Evolutionary conservation across 2,113 vertebrate species (phyloP), one percentile per base, ranked within the genome.

Genomic region (Scopus umbretta): DNA sequence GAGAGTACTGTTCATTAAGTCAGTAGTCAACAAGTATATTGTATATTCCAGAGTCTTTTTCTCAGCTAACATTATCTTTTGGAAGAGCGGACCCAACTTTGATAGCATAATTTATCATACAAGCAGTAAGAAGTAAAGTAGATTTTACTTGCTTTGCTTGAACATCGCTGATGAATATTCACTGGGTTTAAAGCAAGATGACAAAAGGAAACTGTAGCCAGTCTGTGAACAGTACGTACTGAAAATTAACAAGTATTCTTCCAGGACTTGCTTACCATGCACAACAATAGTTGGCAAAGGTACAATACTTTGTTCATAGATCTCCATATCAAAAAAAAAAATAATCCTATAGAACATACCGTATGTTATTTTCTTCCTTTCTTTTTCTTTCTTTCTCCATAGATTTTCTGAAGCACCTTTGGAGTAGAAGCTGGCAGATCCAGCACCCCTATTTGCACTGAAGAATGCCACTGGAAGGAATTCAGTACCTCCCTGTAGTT

Each of bases 391-490:
- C 47, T 42, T 50, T 71, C 32, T 47, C 80, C 42, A 72, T 52
- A 45, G 16, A 30, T 50, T 72, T 90, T 56, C 66, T 68, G 26
- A 85, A 67, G 14, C 1, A 1, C 26, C 13, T 53, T 25, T 9
- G 1, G 13, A 76, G 10, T 27, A 79, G 45, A 55, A 88, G 22
- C 6, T 47, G 17, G 22, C 34, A 78, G 45, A 85, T 23, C 5
- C 72, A 89, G 72, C 16, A 71, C 3, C 1, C 5, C 6, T 12
- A 13, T 67, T 6, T 72, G 34, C 56, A 63, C 1, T 0, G 1
- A 78, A 62, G 50, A 78, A 49, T 16, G 15, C 11, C 65, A 21
- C n/a, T 29, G 13, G 14, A 42, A 72, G 21, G 47, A 81, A 85
- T 23, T 63, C 20, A 34, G 5, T 19, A 66, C 53, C 20, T 56